A percentile compares a stretch with the other conserved stretches of the same genome.
Conservation (phyloP, 2,888 invertebrate genomes). For the Physocephala rufipes region DNA sequence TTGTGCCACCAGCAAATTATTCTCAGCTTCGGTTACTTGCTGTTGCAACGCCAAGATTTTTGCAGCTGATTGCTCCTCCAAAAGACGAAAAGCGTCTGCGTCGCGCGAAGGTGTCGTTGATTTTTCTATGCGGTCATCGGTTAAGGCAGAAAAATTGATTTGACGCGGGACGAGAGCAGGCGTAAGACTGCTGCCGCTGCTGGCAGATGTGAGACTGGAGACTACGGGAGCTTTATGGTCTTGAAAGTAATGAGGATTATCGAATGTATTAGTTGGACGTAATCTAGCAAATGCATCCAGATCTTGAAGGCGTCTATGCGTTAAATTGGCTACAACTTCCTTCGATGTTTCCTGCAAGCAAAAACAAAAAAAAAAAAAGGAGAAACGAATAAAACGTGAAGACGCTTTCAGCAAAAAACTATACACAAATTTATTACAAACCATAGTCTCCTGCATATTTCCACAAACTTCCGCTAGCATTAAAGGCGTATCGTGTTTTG, state of each 20-base stretch:
- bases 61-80: neutral
- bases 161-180: constrained; percentile 60
- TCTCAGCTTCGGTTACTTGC: constrained; percentile 50
- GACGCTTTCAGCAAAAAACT: too few species aligned
- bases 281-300: constrained; percentile 54
- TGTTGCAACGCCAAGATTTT: constrained; percentile 51
- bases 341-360: constrained; percentile 58
- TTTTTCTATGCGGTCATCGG: constrained; percentile 63
- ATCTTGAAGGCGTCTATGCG: constrained; percentile 59
- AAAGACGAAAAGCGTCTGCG: neutral
- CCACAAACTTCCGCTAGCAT: constrained; percentile 49
- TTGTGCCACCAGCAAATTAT: constrained; percentile 50
- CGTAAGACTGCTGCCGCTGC: constrained; percentile 49
- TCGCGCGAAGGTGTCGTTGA: constrained; percentile 48
- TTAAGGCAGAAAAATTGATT: constrained; percentile 66
- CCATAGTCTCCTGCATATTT: constrained; percentile 57
- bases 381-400: too few species aligned
- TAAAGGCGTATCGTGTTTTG: constrained; percentile 55
- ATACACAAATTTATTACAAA: constrained; percentile 41
- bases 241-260: constrained; percentile 64
- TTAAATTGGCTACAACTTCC: constrained; percentile 58
- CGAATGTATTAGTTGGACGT: constrained; percentile 60
- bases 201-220: constrained; percentile 51
- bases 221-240: constrained; percentile 49
- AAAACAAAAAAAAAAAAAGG: neutral